Percentiles rank a stretch among this genome's conserved stretches.
phyloP scores from a whole-genome alignment of 2,113 vertebrate genomes.

The Marmota monax region DNA sequence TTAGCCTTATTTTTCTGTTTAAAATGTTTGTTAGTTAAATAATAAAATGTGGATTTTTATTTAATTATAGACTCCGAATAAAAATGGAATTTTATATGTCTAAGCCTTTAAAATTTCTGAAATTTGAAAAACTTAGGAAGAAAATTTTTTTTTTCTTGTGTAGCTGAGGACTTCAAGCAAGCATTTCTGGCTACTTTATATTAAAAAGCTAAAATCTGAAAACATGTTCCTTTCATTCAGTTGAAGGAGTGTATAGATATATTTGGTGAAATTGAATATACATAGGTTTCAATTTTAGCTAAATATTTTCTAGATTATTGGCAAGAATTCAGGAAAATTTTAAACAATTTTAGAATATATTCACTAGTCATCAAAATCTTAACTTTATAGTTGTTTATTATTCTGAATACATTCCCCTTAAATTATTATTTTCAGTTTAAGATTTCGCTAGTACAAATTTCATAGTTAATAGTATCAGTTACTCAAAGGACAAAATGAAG shows the following conservation, averaged over 20 bases:
- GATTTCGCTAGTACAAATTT: background rate
- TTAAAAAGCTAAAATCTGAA: slow-evolving; percentile 11
- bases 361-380: background rate
- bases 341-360: background rate
- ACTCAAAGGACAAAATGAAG: background rate
- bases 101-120: slow-evolving; percentile 21
- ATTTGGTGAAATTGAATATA: background rate
- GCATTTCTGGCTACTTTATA: background rate
- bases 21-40: background rate
- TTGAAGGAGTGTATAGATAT: background rate
- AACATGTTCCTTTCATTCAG: background rate
- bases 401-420: background rate
- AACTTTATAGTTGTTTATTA: background rate
- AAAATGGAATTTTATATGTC: background rate
- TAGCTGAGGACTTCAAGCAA: background rate
- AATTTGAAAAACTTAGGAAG: background rate
- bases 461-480: background rate
- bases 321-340: background rate
- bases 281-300: background rate
- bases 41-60: background rate
- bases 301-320: background rate
- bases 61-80: background rate
- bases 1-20: background rate
- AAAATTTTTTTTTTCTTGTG: background rate
- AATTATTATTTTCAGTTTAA: background rate